phyloP scores from a whole-genome alignment of 2,888 invertebrate genomes.

The Caenorhabditis sp. region DNA sequence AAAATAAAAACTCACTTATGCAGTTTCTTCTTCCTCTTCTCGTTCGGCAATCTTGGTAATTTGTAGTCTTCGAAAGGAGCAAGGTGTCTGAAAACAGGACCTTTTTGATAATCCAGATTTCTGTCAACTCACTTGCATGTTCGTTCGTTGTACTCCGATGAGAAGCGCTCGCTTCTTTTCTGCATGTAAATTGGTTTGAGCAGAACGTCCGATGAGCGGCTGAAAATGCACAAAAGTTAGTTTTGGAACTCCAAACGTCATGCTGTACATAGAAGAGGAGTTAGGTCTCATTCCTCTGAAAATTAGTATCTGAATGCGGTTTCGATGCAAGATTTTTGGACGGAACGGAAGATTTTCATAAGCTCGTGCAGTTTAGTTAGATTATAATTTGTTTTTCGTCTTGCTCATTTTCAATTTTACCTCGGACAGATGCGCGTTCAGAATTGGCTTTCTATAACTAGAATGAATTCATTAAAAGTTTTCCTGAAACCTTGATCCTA shows the following conservation, averaged over 20 bases:
- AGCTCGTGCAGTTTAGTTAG: constrained; percentile 52
- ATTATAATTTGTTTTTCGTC: constrained; percentile 1
- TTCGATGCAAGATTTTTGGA: constrained; percentile 29
- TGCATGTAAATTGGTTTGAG: constrained; percentile 73
- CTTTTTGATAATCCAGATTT: neutral
- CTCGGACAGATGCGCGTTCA: constrained; percentile 57
- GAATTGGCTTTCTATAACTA: constrained; percentile 61
- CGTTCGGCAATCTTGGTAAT: constrained; percentile 66
- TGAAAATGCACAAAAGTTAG: constrained; percentile 47
- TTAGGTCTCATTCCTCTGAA: constrained; percentile 52
- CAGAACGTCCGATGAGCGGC: constrained; percentile 72
- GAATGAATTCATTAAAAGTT: constrained; percentile 10
- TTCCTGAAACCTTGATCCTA: neutral
- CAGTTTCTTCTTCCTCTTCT: constrained; percentile 66
- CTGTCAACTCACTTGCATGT: constrained; percentile 61
- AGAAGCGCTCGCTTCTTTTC: constrained; percentile 65
- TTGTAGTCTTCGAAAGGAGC: constrained; percentile 64
- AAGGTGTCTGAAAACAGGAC: constrained; percentile 51
- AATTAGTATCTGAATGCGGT: constrained; percentile 40
- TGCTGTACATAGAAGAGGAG: constrained; percentile 39
- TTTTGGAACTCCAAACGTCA: neutral
- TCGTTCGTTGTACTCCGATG: constrained; percentile 75
- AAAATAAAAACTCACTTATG: constrained; percentile 48
- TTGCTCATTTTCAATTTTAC: constrained; percentile 39
- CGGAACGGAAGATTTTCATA: constrained; percentile 45